Percentiles rank a stretch among this genome's conserved stretches.
These are phyloP conservation scores for Busseola fusca DNA, from an alignment of 2,888 invertebrate species.

Conservation along the genomic window DNA sequence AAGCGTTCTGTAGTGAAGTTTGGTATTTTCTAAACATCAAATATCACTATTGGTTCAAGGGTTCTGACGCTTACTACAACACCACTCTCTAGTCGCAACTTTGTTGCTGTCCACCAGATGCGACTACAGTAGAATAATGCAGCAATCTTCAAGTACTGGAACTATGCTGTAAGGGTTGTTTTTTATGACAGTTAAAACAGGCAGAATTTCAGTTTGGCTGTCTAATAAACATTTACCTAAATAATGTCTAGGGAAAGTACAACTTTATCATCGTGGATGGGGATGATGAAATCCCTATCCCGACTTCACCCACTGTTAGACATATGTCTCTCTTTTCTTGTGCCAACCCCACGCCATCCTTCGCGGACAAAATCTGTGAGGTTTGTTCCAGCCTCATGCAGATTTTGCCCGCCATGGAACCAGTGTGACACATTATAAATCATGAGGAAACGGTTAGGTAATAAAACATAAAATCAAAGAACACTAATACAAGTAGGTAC, in stretches of 20 bases:
- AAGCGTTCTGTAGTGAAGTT: neutral
- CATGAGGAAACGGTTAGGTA: neutral
- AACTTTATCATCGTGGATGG: too few species aligned
- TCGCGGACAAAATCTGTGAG: too few species aligned
- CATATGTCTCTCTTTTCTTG: neutral
- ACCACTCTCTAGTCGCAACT: neutral
- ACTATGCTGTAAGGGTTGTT: neutral
- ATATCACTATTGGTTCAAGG: too few species aligned
- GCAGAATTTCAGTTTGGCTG: neutral
- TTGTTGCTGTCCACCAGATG: neutral
- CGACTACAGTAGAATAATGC: neutral
- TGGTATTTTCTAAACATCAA: too few species aligned
- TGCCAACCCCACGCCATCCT: neutral
- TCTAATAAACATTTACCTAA: neutral
- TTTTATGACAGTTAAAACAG: neutral
- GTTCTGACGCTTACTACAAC: too few species aligned
- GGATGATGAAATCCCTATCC: too few species aligned
- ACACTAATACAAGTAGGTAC: conserved; percentile 22
- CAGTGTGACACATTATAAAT: neutral
- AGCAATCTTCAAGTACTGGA: neutral
- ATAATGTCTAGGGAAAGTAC: neutral
- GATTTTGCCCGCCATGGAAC: too few species aligned
- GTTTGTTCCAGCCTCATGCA: neutral
- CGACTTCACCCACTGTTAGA: neutral
- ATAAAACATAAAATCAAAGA: conserved; percentile 30